Evolutionary conservation across 2,113 vertebrate genomes (phyloP).

Genomic region (Hemicordylus capensis): DNA sequence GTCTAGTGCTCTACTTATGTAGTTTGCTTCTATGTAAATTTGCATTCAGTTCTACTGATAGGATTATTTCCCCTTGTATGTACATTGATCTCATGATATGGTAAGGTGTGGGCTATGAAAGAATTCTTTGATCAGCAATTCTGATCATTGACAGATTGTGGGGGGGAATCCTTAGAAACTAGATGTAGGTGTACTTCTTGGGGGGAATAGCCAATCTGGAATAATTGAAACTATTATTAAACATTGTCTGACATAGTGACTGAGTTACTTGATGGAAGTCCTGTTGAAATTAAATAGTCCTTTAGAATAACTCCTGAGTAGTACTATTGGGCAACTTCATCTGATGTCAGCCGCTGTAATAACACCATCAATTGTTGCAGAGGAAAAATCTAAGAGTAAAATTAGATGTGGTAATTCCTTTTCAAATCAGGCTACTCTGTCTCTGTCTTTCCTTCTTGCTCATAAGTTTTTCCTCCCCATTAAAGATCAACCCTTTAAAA

Average conservation of each 20-base stretch:
- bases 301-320: too few relatives aligned
- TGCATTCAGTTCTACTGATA: neutral
- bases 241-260: too few relatives aligned
- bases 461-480: neutral
- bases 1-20: neutral
- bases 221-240: too few relatives aligned
- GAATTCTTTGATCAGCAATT: slow-evolving; percentile 44
- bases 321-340: too few relatives aligned
- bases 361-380: too few relatives aligned
- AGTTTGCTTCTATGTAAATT: slow-evolving; percentile 17
- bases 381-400: neutral
- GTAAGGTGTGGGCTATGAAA: slow-evolving; percentile 20
- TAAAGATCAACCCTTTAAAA: neutral
- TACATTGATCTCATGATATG: slow-evolving; percentile 4
- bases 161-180: slow-evolving; percentile 12
- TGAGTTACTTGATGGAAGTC: too few relatives aligned
- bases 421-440: slow-evolving; percentile 46
- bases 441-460: neutral
- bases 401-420: slow-evolving; percentile 33
- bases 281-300: too few relatives aligned
- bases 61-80: neutral
- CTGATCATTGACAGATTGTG: neutral
- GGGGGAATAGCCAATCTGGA: slow-evolving; percentile 46
- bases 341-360: too few relatives aligned
- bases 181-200: slow-evolving; percentile 39